Evolutionary conservation across 2,888 invertebrate species (phyloP), one percentile per base, ranked within the genome.

Genomic region (Argyra leucocephala): DNA sequence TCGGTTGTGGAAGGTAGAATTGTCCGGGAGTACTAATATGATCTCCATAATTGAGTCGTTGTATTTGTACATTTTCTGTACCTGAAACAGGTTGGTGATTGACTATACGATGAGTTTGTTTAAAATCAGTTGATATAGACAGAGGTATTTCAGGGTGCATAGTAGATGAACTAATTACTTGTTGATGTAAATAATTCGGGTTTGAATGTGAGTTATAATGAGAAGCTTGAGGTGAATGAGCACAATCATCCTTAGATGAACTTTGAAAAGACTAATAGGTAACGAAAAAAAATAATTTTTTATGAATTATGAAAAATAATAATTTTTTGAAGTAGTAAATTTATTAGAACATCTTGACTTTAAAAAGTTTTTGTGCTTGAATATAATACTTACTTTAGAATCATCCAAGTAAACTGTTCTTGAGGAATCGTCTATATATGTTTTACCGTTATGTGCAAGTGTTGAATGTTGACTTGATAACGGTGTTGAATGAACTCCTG

Each of bases 61-160:
- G 57, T 5, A 57, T 21, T 64, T 10, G 65, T 64, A 1, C 57
- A 61, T 37, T 65, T 65, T 4, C 57, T 57, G 59, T 57, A n/a
- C n/a, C n/a, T 15, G 10, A 15, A 36, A 31, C 37, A n/a, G 22
- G 36, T 60, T 31, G 63, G 57, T 37, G 23, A 57, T 24, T 10
- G 15, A 18, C 3, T 21, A 26, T n/a, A 21, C 6, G 21, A 26
- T 26, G n/a, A 10, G n/a, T 48, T 18, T 48, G 48, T n/a, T 48
- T 48, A 48, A 48, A 48, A 48, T 48, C 18, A n/a, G n/a, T 2
- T 9, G 21, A 15, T 31, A 18, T 3, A 7, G n/a, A 6, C n/a
- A 1, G 6, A n/a, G 61, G 26, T 18, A 12, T 2, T 12, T 18
- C n/a, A 48, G 9, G 2, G 12, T 48, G 3, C n/a, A 48, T 48